Evolutionary conservation across 2,113 vertebrate species (phyloP).

Genomic region (Sialia sialis): DNA sequence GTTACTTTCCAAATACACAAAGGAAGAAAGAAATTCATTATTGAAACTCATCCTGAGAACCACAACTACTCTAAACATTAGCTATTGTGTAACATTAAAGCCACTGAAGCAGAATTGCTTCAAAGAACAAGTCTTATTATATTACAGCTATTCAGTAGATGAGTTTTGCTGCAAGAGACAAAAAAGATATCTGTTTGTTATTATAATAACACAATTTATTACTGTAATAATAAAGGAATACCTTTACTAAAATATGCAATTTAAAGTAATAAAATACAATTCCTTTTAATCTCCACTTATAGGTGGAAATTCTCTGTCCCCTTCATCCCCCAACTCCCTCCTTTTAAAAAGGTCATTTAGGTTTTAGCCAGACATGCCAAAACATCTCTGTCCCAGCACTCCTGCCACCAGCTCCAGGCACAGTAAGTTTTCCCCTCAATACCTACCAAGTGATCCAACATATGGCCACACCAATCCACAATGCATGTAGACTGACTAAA

Average conservation of each 20-base stretch:
- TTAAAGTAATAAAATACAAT: not conserved
- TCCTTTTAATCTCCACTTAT: not conserved
- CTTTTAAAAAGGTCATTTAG: not conserved
- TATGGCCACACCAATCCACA: not conserved
- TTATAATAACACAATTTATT: not conserved
- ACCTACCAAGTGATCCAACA: not conserved
- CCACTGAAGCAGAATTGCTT: not conserved
- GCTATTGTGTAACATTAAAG: not conserved
- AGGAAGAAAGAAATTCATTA: not conserved
- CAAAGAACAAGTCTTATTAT: not conserved
- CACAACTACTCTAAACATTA: not conserved
- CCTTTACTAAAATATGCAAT: not conserved
- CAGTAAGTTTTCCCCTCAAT: not conserved
- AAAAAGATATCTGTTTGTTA: fast-evolving
- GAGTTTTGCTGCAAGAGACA: not conserved
- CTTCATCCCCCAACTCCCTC: fast-evolving
- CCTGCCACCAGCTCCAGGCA: not conserved
- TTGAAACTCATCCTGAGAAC: not conserved
- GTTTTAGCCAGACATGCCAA: not conserved
- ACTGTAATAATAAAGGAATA: not conserved
- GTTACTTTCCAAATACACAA: not conserved
- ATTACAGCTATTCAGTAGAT: not conserved
- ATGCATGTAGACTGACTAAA: not conserved
- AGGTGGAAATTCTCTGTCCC: not conserved
- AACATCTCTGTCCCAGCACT: not conserved